Evolutionary conservation across 2,888 invertebrate species (phyloP).

Genomic region (Tetragnatha montana): DNA sequence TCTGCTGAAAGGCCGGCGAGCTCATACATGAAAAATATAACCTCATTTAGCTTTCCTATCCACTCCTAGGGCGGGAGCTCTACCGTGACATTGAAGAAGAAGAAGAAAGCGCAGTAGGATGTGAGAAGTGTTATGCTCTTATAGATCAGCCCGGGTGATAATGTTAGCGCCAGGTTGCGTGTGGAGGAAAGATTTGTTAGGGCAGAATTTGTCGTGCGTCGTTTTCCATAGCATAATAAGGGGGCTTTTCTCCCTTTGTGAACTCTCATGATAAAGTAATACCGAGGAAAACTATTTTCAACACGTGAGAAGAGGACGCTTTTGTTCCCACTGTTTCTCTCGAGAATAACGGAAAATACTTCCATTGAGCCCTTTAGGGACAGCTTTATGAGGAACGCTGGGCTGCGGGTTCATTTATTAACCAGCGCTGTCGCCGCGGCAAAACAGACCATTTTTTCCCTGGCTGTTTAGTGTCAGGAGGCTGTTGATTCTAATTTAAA

Average conservation of each 20-base stretch:
- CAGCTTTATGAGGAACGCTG: neutral
- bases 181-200: constrained; percentile 57
- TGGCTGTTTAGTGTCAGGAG: neutral
- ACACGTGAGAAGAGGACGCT: constrained; percentile 48
- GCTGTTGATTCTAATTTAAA: neutral
- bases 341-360: constrained; percentile 18
- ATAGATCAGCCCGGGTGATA: constrained; percentile 42
- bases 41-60: constrained; percentile 40
- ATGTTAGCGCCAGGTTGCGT: constrained; percentile 49
- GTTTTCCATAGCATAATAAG: constrained; percentile 57
- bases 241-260: constrained; percentile 37
- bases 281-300: constrained; percentile 62
- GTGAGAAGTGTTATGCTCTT: constrained; percentile 39
- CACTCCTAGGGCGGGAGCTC: constrained; percentile 3
- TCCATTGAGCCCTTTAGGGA: constrained; percentile 21
- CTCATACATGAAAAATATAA: constrained; percentile 38
- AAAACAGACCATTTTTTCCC: constrained; percentile 17
- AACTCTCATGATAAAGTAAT: constrained; percentile 61
- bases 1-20: neutral
- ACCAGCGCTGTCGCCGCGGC: neutral
- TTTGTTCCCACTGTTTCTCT: constrained; percentile 37
- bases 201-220: constrained; percentile 57
- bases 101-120: constrained; percentile 44
- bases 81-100: constrained; percentile 42
- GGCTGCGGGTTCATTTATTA: neutral